These are phyloP conservation scores for Sphyrna mokarran DNA, from an alignment of 2,113 vertebrate genomes.

Conservation along the genomic window DNA sequence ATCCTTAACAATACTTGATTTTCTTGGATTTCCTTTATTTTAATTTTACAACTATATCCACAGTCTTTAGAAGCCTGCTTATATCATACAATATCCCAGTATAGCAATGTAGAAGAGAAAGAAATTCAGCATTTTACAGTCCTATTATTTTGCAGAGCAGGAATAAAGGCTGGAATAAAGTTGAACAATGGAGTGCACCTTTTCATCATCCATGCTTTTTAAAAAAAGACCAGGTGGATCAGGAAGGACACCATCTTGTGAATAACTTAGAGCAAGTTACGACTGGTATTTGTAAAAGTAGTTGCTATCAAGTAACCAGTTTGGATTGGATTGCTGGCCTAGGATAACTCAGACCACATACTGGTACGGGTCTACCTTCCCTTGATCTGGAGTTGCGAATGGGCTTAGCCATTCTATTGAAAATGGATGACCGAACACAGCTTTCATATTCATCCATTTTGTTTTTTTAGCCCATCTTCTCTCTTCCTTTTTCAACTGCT, in stretches of 20 bases:
- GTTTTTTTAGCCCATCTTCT: conserved; percentile 93
- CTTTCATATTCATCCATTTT: conserved; percentile 98
- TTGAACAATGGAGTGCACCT: neutral
- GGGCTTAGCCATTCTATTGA: conserved; percentile 93
- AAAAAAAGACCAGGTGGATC: neutral
- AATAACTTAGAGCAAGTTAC: conserved; percentile 17
- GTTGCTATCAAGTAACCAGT: conserved; percentile 38
- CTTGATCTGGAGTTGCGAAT: conserved; percentile 84
- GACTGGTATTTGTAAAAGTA: conserved; percentile 10
- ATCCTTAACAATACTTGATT: neutral
- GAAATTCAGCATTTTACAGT: neutral
- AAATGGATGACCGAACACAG: conserved; percentile 95
- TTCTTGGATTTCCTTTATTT: conserved; percentile 12
- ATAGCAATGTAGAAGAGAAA: neutral
- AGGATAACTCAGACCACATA: conserved; percentile 84
- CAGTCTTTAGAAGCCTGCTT: neutral
- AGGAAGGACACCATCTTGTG: conserved; percentile 12
- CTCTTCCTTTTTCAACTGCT: conserved; percentile 99
- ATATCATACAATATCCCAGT: neutral
- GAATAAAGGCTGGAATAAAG: neutral
- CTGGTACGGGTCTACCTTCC: conserved; percentile 91
- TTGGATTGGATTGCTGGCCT: conserved; percentile 55
- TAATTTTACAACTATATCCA: neutral
- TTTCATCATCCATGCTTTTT: neutral
- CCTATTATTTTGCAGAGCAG: neutral